A percentile compares a stretch with the other conserved stretches of the same genome.
phyloP scores from a whole-genome alignment of 1,140 invertebrate species.

The Pseudoatta argentina region DNA sequence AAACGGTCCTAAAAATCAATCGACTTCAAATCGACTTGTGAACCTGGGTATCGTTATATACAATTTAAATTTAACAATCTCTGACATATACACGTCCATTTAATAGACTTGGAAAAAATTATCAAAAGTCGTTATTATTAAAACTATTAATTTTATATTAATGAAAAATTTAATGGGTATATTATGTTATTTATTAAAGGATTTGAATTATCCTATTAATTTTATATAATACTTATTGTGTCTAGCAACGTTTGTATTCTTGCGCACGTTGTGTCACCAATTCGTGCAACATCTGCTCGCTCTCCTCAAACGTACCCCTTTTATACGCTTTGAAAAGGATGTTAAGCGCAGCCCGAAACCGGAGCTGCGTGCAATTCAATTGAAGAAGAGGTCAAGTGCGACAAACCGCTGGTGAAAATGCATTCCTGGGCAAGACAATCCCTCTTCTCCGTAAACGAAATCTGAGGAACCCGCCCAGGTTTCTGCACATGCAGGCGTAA shows the following conservation, averaged over 20 bases:
- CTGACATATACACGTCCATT: not conserved
- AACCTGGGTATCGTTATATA: not conserved
- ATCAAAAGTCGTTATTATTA: not conserved
- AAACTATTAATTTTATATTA: not conserved
- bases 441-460: slow-evolving; percentile 44
- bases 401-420: slow-evolving; percentile 19
- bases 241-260: not conserved
- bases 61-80: not conserved
- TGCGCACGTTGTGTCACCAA: slow-evolving; percentile 17
- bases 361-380: slow-evolving; percentile 69
- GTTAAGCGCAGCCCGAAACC: slow-evolving; percentile 66
- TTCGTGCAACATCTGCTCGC: slow-evolving; percentile 7
- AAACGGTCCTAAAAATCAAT: too few species aligned
- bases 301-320: slow-evolving; percentile 10
- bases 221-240: not conserved
- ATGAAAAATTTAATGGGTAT: not conserved
- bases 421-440: not conserved
- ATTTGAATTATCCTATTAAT: not conserved
- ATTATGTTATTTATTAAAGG: not conserved
- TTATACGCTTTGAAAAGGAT: slow-evolving; percentile 58
- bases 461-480: slow-evolving; percentile 44
- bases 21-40: too few species aligned
- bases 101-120: not conserved
- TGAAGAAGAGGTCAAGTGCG: slow-evolving; percentile 43
- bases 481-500: slow-evolving; percentile 62